Conservation (phyloP, 2,113 vertebrate species). For the Amphilophus citrinellus region DNA sequence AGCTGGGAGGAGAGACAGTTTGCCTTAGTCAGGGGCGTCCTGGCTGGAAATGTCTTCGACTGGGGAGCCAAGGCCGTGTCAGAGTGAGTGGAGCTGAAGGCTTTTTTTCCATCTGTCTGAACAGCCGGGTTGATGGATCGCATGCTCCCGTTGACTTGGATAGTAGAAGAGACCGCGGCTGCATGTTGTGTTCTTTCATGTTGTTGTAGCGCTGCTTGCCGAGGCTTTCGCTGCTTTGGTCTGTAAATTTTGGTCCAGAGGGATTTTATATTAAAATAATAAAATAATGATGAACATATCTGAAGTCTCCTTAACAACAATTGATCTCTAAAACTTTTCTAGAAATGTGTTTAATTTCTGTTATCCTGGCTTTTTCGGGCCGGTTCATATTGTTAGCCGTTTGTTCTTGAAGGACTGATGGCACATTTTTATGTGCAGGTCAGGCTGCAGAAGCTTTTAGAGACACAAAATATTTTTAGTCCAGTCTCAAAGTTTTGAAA, state of each 20-base stretch:
- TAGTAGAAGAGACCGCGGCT: background rate
- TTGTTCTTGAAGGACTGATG: background rate
- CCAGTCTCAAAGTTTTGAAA: background rate
- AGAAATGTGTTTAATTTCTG: background rate
- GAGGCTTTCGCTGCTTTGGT: background rate
- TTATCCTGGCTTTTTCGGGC: too few species aligned
- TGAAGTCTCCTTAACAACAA: background rate
- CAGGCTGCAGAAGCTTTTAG: background rate
- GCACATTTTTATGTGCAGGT: background rate
- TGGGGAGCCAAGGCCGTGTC: conserved; percentile 99
- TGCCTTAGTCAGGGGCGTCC: conserved; percentile 91
- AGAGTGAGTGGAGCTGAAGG: conserved; percentile 85
- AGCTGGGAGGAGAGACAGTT: conserved; percentile 96
- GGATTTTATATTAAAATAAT: too few species aligned
- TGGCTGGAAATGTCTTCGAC: conserved; percentile 98
- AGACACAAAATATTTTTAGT: background rate
- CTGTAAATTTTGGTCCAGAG: background rate
- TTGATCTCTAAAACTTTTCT: background rate
- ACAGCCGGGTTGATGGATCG: background rate
- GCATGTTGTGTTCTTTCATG: background rate
- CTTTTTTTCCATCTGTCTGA: background rate
- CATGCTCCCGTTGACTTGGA: too few species aligned
- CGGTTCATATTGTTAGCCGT: too few species aligned
- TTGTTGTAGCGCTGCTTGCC: background rate
- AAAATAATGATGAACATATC: too few species aligned